These are phyloP conservation scores for Trachelus troglodyta DNA, from an alignment of 2,888 invertebrate species.

Conservation along the genomic window DNA sequence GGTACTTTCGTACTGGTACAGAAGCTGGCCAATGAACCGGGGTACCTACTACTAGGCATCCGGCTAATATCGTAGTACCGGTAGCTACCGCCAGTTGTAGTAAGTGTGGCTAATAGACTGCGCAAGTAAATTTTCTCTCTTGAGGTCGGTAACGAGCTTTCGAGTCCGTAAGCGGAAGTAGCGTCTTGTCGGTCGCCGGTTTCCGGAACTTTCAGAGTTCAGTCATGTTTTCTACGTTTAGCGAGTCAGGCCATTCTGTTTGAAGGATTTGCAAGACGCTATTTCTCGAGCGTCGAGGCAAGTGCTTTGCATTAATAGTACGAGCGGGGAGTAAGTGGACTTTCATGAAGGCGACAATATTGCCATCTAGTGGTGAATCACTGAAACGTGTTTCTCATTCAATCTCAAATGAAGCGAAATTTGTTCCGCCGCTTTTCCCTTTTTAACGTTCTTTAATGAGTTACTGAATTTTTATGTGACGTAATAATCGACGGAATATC, in stretches of 20 bases:
- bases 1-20: not conserved
- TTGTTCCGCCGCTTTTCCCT: not conserved
- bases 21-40: not conserved
- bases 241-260: not conserved
- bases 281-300: conserved; percentile 4
- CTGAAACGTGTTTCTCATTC: not conserved
- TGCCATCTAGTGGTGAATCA: not conserved
- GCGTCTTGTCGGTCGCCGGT: not conserved
- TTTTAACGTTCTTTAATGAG: not conserved
- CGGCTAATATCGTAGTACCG: not conserved
- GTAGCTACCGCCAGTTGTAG: not conserved
- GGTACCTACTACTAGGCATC: not conserved
- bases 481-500: not conserved
- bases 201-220: not conserved
- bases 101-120: not conserved
- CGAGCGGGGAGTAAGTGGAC: not conserved
- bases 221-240: conserved; percentile 3
- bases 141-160: not conserved
- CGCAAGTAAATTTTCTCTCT: not conserved
- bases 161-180: not conserved
- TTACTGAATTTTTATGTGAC: not conserved
- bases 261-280: not conserved
- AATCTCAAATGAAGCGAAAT: not conserved
- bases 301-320: conserved; percentile 5
- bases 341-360: not conserved